phyloP scores from a whole-genome alignment of 2,888 invertebrate species.

The Amphiduros pacificus region DNA sequence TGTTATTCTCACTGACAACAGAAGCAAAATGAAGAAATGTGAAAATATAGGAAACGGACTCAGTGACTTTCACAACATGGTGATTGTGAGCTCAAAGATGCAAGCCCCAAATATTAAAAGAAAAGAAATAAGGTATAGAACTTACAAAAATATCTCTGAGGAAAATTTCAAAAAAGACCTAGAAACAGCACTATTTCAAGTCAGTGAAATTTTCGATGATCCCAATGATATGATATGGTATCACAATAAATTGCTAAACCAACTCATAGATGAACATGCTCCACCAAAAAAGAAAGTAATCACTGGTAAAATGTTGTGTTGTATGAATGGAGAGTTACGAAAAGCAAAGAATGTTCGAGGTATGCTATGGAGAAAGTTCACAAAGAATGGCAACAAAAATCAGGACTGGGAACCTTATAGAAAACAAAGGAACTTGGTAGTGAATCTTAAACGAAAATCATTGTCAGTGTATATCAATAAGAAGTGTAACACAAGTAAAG shows the following conservation, averaged over 20 bases:
- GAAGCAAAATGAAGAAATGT: background rate
- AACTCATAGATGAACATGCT: background rate
- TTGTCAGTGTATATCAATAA: background rate
- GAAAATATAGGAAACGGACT: background rate
- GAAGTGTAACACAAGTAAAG: background rate
- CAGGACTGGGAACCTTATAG: background rate
- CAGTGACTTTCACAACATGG: constrained; percentile 3
- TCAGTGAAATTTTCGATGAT: background rate
- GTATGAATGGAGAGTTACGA: background rate
- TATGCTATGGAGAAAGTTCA: background rate
- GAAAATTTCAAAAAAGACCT: background rate
- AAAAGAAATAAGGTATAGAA: too few species aligned
- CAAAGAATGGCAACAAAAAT: background rate
- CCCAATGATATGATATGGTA: background rate
- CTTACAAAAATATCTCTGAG: background rate
- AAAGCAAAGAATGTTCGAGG: background rate
- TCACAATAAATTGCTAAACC: background rate
- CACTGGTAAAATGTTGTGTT: background rate
- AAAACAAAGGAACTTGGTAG: background rate
- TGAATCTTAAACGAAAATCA: background rate
- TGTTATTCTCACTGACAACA: background rate
- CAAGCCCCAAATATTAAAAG: too few species aligned
- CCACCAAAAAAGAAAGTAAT: background rate
- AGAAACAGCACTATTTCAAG: background rate
- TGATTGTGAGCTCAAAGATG: too few species aligned